Evolutionary conservation across 1,140 invertebrate genomes (phyloP).

Genomic region (Leptinotarsa defecta): DNA sequence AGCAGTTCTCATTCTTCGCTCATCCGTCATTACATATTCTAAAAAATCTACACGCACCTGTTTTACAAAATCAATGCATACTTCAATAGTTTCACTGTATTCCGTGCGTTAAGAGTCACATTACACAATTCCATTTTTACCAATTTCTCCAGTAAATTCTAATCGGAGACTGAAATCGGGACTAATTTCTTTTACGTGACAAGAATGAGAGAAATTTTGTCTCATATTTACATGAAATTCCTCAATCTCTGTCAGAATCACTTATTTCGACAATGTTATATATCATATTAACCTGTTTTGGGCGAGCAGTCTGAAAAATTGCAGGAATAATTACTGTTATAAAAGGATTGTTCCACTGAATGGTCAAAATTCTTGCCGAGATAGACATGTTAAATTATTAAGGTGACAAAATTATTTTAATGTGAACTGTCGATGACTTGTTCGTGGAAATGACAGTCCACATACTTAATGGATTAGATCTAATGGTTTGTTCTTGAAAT

Average conservation of each 20-base stretch:
- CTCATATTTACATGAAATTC: neutral
- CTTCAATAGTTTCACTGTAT: neutral
- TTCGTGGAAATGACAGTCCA: neutral
- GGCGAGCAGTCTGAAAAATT: neutral
- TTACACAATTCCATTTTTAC: neutral
- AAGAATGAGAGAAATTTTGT: neutral
- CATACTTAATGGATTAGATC: neutral
- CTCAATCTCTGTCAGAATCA: conserved; percentile 3
- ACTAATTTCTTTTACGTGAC: conserved; percentile 8
- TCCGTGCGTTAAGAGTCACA: conserved; percentile 4
- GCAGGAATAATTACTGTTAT: neutral
- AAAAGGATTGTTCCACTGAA: neutral
- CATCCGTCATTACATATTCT: neutral
- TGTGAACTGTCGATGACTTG: neutral
- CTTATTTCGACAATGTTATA: neutral
- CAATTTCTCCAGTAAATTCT: neutral
- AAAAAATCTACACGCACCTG: neutral
- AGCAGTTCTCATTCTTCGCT: neutral
- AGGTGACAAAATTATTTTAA: neutral
- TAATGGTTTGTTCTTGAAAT: neutral
- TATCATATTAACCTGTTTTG: neutral
- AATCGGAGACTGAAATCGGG: neutral
- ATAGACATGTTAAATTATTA: neutral
- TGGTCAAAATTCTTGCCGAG: neutral
- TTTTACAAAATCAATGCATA: neutral